phyloP scores from a whole-genome alignment of 2,888 invertebrate species.

The Limnephilus rhombicus region DNA sequence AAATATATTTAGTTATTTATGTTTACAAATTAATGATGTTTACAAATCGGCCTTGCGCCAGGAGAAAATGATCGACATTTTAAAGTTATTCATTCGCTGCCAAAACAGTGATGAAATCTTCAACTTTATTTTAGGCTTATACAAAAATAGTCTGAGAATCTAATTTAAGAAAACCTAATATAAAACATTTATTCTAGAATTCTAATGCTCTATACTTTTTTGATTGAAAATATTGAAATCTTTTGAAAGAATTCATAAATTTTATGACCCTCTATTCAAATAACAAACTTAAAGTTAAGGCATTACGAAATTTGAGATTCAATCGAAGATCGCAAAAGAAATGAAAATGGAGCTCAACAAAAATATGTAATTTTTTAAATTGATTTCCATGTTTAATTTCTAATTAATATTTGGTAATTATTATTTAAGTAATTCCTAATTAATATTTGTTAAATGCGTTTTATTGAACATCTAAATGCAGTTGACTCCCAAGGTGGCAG shows the following conservation, averaged over 20 bases:
- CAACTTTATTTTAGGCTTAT: neutral
- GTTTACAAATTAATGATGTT: neutral
- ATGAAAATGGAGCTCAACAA: neutral
- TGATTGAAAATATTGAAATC: neutral
- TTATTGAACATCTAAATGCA: neutral
- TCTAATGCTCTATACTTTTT: neutral
- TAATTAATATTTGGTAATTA: no score
- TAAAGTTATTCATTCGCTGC: neutral
- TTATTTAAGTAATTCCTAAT: no score
- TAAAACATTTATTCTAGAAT: neutral
- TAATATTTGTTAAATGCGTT: neutral
- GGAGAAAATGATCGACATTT: neutral
- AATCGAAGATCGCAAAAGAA: neutral
- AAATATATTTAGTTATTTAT: neutral
- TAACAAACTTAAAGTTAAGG: neutral
- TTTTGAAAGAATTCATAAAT: neutral
- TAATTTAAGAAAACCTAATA: neutral
- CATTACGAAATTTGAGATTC: neutral
- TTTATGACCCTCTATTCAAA: neutral
- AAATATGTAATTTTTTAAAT: neutral
- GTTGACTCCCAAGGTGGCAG: no score
- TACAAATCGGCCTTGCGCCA: neutral
- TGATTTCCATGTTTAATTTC: neutral
- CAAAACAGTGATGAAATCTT: neutral
- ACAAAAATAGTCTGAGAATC: neutral